Base-by-base conservation (phyloP, 2,888 invertebrate genomes). In the Clusia tigrina region DNA sequence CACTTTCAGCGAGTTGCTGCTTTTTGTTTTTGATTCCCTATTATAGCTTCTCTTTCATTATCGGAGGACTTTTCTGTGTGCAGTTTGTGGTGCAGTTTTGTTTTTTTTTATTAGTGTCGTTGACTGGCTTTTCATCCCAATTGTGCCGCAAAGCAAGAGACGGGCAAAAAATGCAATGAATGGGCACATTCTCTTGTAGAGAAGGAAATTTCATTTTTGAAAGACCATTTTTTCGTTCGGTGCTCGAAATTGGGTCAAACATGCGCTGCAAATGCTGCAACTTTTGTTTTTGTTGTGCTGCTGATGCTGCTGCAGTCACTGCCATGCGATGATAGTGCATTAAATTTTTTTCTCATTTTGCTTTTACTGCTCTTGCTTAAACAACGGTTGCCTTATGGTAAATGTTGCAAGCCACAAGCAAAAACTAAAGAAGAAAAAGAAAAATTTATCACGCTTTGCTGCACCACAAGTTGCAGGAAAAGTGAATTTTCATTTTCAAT, bases 221-320 rank as follows among this genome's bases (percentile, higher is more conserved):
- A 51, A 58, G 58, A 67, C 55, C 52, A 23, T 55, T 54, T 52
- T 54, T 37, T 32, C 24, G 53, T 65, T 60, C 54, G 17, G n/a
- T 46, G 54, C 58, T 64, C 1, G 17, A 54, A 69, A 69, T 72
- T 71, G 69, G 74, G 76, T 71, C 74, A 75, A 64, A 67, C 69
- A 67, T 73, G 70, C 67, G 69, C 65, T 60, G 64, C 63, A 32
- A 32, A 32, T 32, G 32, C 48, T 54, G 57, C 66, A 38, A 60
- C 63, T 32, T 64, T 67, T 68, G 68, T 73, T 73, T 74, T 74
- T 71, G 71, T 73, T 32, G 6, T 9, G 12, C 32, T 32, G 12
- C 32, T 32, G 32, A 5, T 32, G n/a, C 32, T 32, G 32, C 32
- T 32, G 12, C 42, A n/a, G 42, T 17, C 42, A 42, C 42, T 42